Base-by-base conservation (phyloP, 2,797 vertebrate species). In the Poecilia gillii region DNA sequence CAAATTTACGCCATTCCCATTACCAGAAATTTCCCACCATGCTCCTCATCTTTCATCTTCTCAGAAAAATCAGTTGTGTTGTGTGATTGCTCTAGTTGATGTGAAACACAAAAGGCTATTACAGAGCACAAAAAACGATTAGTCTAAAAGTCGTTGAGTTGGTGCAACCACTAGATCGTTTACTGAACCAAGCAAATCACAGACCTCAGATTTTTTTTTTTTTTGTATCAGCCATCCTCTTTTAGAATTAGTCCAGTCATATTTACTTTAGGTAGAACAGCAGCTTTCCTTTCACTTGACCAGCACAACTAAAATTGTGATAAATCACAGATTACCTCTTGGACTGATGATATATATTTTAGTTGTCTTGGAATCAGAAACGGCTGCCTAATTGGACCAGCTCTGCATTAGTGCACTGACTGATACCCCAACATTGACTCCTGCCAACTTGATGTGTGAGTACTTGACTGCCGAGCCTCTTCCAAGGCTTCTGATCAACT, bases 401-500 rank as follows among this genome's bases (percentile, higher is more conserved):
- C 12, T 81, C 72, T 76, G 84, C 79, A 86, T 91, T 90, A 88
- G 82, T 78, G 84, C 83, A 39, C 83, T 73, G 80, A 77, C 75
- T 82, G 79, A 82, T 80, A 75, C 85, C 78, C 83, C 83, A 62
- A 73, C 87, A 89, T 89, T 79, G 88, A 90, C 85, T 84, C 33
- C 45, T 2, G 3, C 64, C 73, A 79, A 78, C 76, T 59, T 45
- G 33, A 73, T 75, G 74, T 53, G 80, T 45, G 72, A 25, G 64
- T 51, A 1, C 41, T 45, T 3, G 62, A 59, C 11, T 1, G 80
- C 36, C 12, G 76, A 77, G 77, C 75, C 64, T 90, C 78, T 83
- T 92, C 79, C 80, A 80, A 81, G 80, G 74, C 76, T 11, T 88
- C 89, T 84, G 90, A 91, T 93, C 90, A 90, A 80, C 85, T 89